These are phyloP conservation scores for Stegastes partitus DNA, from an alignment of 2,113 vertebrate species.

Conservation along the genomic window DNA sequence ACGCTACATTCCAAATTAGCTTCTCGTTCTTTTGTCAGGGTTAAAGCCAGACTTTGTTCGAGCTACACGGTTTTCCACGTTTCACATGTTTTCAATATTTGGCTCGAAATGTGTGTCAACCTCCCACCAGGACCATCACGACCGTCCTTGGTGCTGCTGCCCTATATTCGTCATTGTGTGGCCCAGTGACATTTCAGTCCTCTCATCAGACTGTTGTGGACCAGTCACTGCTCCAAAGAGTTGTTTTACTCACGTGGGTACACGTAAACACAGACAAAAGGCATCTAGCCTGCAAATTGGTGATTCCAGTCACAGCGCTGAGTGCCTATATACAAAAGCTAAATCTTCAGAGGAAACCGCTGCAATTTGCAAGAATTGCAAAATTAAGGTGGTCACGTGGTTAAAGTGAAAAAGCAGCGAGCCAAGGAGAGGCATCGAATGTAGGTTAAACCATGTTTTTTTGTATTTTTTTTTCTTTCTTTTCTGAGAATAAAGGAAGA, in stretches of 20 bases:
- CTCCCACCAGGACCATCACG: conserved; percentile 14
- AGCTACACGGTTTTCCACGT: conserved; percentile 29
- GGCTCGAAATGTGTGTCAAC: conserved; percentile 36
- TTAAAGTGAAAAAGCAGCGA: conserved; percentile 36
- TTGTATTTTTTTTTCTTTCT: not conserved
- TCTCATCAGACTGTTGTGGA: conserved; percentile 58
- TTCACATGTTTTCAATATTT: conserved; percentile 56
- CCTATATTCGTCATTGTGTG: conserved; percentile 59
- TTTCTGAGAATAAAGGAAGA: conserved; percentile 3
- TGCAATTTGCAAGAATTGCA: conserved; percentile 61
- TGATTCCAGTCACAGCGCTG: conserved; percentile 64
- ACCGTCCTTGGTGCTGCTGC: conserved; percentile 17
- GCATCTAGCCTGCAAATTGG: conserved; percentile 70
- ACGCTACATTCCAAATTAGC: conserved; percentile 32
- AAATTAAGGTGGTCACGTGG: conserved; percentile 48
- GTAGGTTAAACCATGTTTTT: conserved; percentile 20
- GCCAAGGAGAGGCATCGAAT: conserved; percentile 16
- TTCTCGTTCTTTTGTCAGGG: conserved; percentile 44
- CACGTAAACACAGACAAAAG: conserved; percentile 79
- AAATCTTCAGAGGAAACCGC: conserved; percentile 63
- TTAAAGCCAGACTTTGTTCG: conserved; percentile 48
- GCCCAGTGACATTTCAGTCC: conserved; percentile 52
- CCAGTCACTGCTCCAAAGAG: conserved; percentile 33
- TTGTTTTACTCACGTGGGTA: conserved; percentile 72
- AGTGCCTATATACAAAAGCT: conserved; percentile 62